Base-by-base conservation (phyloP, 2,797 vertebrate species). In the Melanotaenia pygmaea region DNA sequence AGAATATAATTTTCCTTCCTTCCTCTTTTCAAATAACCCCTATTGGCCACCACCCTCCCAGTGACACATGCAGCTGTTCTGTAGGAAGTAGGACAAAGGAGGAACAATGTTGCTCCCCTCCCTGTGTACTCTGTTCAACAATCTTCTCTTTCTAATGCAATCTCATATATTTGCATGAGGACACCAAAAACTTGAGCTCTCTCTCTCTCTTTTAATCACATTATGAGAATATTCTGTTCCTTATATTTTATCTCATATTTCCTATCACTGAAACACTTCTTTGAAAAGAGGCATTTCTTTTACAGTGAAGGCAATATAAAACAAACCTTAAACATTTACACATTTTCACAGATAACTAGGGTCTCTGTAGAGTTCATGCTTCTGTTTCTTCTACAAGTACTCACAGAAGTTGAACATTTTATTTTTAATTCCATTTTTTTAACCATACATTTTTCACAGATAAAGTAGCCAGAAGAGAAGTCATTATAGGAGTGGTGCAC, bases 1-100 rank as follows among this genome's bases (percentile, higher is more conserved):
- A 87, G 79, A 72, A 67, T 64, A 65, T 74, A 5, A 74, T 72
- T 77, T 76, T 63, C 59, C 72, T 81, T 85, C 83, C 84, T 91
- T 91, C 89, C 84, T 68, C 86, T 90, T 90, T 86, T 81, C 59
- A 68, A 37, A 70, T 22, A 30, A 16, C 40, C 28, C 35, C 26
- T 11, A 14, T 32, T 16, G 18, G 30, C 62, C 67, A 45, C 64
- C 76, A 51, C 70, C 80, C 85, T 77, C 43, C 51, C 38, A 5
- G n/a, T 68, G 59, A 43, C 71, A 68, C 74, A 79, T 37, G 81
- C 79, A 88, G 73, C 77, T 90, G 80, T 73, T 84, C 67, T 75
- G 67, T 59, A 70, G 80, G 76, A 83, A 86, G 83, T 70, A 71
- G 62, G 50, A 80, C 53, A 77, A 72, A 80, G 77, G 81, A 84